These are phyloP conservation scores for Buceros bicornis DNA, from an alignment of 2,797 vertebrate genomes.

Conservation along the genomic window DNA sequence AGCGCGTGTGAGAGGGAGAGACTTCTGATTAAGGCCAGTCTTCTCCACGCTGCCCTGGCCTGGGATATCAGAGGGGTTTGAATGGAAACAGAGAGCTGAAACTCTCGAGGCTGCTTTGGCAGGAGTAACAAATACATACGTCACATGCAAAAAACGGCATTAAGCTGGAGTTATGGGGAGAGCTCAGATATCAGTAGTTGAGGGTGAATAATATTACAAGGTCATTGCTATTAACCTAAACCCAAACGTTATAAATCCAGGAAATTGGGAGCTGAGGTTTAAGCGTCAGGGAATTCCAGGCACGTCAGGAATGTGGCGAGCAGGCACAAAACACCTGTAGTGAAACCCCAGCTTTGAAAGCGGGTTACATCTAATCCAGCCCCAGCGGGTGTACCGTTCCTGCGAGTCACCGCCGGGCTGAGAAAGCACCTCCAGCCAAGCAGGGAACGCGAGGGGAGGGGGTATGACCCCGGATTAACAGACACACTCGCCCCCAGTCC, in stretches of 20 bases:
- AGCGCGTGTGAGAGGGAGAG: background rate
- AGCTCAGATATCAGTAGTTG: background rate
- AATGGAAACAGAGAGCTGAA: background rate
- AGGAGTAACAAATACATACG: rapidly evolving
- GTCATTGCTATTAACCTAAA: background rate
- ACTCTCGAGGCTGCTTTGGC: background rate
- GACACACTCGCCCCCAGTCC: background rate
- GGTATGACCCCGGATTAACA: background rate
- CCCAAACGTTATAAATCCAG: constrained; percentile 11
- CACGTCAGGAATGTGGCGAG: constrained; percentile 49
- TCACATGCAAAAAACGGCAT: background rate
- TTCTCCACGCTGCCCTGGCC: background rate
- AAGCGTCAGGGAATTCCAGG: constrained; percentile 36
- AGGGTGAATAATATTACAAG: background rate
- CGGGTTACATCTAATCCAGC: background rate
- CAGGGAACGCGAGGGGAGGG: background rate
- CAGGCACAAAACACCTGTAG: constrained; percentile 49
- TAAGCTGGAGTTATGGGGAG: background rate
- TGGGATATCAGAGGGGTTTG: background rate
- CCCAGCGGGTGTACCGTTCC: rapidly evolving
- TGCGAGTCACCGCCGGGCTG: background rate
- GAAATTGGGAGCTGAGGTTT: background rate
- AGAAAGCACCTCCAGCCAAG: background rate
- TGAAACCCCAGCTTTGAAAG: background rate
- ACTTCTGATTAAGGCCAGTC: background rate